Conservation (phyloP, 2,888 invertebrate genomes). For the Caenorhabditis doughertyi region DNA sequence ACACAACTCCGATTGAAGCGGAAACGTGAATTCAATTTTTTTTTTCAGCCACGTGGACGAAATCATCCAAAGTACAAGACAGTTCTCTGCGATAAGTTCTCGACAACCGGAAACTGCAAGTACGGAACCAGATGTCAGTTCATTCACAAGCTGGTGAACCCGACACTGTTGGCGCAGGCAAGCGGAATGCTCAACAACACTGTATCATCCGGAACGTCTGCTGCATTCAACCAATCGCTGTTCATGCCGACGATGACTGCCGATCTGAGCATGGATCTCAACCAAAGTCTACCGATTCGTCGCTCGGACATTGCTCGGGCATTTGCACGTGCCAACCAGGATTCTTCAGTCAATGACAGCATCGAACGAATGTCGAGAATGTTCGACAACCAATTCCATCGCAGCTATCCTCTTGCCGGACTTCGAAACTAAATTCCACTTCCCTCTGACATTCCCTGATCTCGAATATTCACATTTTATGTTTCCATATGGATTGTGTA, state of each 20-base stretch:
- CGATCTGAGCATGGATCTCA: conserved; percentile 48
- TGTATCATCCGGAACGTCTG: neutral
- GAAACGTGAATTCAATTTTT: neutral
- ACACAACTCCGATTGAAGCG: neutral
- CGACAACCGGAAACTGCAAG: conserved; percentile 66
- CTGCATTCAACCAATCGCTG: conserved; percentile 37
- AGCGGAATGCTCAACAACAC: conserved; percentile 29
- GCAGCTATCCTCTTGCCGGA: neutral
- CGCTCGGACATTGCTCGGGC: conserved; percentile 47
- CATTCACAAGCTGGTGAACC: conserved; percentile 66
- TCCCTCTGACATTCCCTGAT: neutral
- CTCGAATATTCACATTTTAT: conserved; percentile 7
- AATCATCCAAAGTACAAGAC: conserved; percentile 77
- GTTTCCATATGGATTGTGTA: conserved; percentile 38
- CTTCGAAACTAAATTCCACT: conserved; percentile 13
- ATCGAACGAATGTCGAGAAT: conserved; percentile 6
- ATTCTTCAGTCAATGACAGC: conserved; percentile 11
- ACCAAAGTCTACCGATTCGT: conserved; percentile 51
- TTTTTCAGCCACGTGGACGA: conserved; percentile 72
- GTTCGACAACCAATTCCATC: conserved; percentile 28
- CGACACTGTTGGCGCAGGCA: conserved; percentile 21
- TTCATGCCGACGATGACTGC: conserved; percentile 31
- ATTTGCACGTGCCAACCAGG: conserved; percentile 42
- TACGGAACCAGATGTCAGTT: conserved; percentile 70
- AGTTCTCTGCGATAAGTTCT: conserved; percentile 75